Conservation (phyloP, 2,888 invertebrate species). For the Zhengitettix transpicula region DNA sequence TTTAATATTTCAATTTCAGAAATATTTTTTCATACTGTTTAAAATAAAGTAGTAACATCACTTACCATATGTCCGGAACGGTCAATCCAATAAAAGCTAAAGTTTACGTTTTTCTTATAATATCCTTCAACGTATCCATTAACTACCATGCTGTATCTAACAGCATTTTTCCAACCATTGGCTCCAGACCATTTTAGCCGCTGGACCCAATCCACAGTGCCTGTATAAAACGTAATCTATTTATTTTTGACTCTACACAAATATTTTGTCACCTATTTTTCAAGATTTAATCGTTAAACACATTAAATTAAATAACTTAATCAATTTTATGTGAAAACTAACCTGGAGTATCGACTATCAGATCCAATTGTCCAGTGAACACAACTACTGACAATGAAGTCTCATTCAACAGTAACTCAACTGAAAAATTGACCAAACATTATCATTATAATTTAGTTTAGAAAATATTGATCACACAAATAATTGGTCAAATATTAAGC, state of each 20-base stretch:
- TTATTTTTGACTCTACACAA: neutral
- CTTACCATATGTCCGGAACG: slow-evolving; percentile 66
- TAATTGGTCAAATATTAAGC: neutral
- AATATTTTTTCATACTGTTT: too few species aligned
- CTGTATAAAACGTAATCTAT: slow-evolving; percentile 23
- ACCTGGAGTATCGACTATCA: slow-evolving; percentile 72
- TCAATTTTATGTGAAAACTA: slow-evolving; percentile 16
- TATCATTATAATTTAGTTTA: neutral
- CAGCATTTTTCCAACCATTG: slow-evolving; percentile 35
- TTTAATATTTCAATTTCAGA: too few species aligned
- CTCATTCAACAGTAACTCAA: slow-evolving; percentile 48
- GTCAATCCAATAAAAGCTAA: slow-evolving; percentile 62
- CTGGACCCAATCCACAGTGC: slow-evolving; percentile 59
- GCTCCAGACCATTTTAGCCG: slow-evolving; percentile 47
- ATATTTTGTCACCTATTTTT: slow-evolving; percentile 2
- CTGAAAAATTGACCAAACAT: slow-evolving; percentile 28
- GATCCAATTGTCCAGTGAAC: slow-evolving; percentile 65
- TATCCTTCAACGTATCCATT: slow-evolving; percentile 52
- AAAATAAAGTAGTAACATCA: slow-evolving; percentile 1
- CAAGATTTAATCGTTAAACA: slow-evolving; percentile 4
- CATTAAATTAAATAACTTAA: too few species aligned
- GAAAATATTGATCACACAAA: slow-evolving; percentile 1
- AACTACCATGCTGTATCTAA: slow-evolving; percentile 39
- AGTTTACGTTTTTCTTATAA: slow-evolving; percentile 45
- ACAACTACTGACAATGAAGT: slow-evolving; percentile 51